phyloP scores from a whole-genome alignment of 2,888 invertebrate species.

The Plemyria rubiginata region DNA sequence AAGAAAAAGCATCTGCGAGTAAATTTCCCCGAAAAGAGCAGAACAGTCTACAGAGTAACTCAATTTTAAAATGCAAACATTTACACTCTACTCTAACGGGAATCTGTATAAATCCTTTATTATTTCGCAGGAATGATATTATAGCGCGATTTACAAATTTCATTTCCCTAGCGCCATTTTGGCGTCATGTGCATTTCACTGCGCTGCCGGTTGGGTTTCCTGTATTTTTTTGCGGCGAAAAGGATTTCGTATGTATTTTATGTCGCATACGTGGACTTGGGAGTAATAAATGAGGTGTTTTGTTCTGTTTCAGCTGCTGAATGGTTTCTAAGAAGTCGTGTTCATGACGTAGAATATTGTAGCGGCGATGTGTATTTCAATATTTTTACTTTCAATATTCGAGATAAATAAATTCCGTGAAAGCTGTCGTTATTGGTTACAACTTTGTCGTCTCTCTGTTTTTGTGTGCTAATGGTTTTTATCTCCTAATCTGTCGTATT shows the following conservation, averaged over 20 bases:
- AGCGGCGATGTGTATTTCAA: neutral
- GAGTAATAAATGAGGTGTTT: slow-evolving; percentile 26
- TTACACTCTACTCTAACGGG: slow-evolving; percentile 10
- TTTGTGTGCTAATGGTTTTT: too few relatives aligned
- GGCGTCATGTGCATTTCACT: slow-evolving; percentile 61
- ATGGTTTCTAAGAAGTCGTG: neutral
- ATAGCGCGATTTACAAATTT: slow-evolving; percentile 55
- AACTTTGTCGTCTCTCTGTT: too few relatives aligned
- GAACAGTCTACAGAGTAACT: slow-evolving; percentile 19
- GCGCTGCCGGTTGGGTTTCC: slow-evolving; percentile 40
- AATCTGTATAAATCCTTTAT: slow-evolving; percentile 38
- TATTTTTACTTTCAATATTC: neutral
- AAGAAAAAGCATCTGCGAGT: neutral
- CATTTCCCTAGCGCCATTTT: slow-evolving; percentile 50
- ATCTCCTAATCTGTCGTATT: too few relatives aligned
- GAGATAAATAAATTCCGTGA: neutral
- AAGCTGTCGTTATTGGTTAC: too few relatives aligned
- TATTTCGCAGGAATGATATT: slow-evolving; percentile 48
- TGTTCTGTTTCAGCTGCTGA: slow-evolving; percentile 4
- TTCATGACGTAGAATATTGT: neutral
- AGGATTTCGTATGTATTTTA: slow-evolving; percentile 39
- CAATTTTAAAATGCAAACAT: slow-evolving; percentile 26
- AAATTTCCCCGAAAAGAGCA: slow-evolving; percentile 3
- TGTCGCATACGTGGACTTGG: slow-evolving; percentile 25
- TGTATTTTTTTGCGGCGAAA: slow-evolving; percentile 34